Evolutionary conservation across 2,113 vertebrate species (phyloP).

Genomic region (Camelus dromedarius): DNA sequence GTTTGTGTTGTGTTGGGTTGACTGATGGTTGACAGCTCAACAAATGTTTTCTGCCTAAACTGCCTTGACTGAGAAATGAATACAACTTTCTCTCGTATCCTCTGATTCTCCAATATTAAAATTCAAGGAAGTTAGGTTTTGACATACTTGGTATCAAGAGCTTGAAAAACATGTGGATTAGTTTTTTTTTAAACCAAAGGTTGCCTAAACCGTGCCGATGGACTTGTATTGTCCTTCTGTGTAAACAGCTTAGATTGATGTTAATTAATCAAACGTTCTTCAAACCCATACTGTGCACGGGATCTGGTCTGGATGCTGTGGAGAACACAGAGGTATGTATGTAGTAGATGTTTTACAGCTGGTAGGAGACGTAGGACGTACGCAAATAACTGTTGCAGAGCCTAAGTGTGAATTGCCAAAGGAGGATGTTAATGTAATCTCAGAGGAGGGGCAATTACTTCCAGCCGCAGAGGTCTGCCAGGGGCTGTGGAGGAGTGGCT

Average conservation of each 20-base stretch:
- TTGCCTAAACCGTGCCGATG: not conserved
- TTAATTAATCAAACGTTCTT: not conserved
- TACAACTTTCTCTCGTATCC: not conserved
- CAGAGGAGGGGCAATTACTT: not conserved
- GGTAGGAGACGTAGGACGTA: not conserved
- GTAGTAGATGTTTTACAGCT: not conserved
- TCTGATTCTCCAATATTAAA: conserved; percentile 11
- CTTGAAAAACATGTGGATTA: conserved; percentile 3
- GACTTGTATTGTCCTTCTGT: not conserved
- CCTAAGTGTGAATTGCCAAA: not conserved
- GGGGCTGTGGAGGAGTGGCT: not conserved
- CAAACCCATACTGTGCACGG: not conserved
- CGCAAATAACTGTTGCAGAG: not conserved
- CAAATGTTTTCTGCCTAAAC: conserved; percentile 20
- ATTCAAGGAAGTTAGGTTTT: conserved; percentile 6
- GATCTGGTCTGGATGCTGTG: not conserved
- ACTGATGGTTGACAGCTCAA: not conserved
- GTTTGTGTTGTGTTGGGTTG: not conserved
- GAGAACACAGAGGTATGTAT: not conserved
- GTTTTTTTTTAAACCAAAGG: conserved; percentile 5
- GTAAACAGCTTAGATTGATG: not conserved
- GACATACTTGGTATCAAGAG: not conserved
- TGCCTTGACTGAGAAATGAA: not conserved
- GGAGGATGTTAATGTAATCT: not conserved
- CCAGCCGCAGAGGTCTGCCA: not conserved